phyloP scores from a whole-genome alignment of 2,113 vertebrate genomes.

The Empidonax alnorum region DNA sequence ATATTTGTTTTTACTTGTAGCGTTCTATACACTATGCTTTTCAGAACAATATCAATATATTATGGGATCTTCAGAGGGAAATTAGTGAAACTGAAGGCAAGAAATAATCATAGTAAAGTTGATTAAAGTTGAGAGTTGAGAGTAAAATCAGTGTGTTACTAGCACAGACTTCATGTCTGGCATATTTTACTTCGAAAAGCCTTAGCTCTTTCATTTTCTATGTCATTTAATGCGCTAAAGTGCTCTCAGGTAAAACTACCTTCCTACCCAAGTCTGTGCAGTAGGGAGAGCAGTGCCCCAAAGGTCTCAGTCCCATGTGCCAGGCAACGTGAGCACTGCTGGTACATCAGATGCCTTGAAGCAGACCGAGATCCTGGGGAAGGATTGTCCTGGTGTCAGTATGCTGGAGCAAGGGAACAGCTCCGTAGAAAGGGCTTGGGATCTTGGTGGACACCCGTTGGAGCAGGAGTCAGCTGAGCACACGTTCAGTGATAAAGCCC shows the following conservation, averaged over 20 bases:
- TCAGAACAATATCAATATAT: background rate
- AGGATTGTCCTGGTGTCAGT: background rate
- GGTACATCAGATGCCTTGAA: background rate
- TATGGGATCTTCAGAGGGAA: background rate
- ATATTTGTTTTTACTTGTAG: background rate
- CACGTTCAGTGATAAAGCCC: background rate
- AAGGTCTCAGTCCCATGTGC: background rate
- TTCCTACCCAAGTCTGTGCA: background rate
- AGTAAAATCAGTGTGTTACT: background rate
- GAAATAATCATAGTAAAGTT: background rate
- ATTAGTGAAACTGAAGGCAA: background rate
- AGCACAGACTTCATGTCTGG: background rate
- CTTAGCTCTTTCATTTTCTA: background rate
- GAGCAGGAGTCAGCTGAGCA: background rate
- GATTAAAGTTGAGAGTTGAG: background rate
- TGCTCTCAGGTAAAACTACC: background rate
- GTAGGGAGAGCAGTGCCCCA: background rate
- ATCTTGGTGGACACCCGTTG: rapidly evolving
- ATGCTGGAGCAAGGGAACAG: background rate
- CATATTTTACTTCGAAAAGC: background rate
- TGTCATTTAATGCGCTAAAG: background rate
- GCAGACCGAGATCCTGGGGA: background rate
- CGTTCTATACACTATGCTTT: background rate
- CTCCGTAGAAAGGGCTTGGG: background rate
- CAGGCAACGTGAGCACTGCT: too few relatives aligned